A percentile compares a stretch with the other conserved stretches of the same genome.
Evolutionary conservation across 2,797 vertebrate genomes (phyloP).

Genomic region (Eurystomus glaucurus): DNA sequence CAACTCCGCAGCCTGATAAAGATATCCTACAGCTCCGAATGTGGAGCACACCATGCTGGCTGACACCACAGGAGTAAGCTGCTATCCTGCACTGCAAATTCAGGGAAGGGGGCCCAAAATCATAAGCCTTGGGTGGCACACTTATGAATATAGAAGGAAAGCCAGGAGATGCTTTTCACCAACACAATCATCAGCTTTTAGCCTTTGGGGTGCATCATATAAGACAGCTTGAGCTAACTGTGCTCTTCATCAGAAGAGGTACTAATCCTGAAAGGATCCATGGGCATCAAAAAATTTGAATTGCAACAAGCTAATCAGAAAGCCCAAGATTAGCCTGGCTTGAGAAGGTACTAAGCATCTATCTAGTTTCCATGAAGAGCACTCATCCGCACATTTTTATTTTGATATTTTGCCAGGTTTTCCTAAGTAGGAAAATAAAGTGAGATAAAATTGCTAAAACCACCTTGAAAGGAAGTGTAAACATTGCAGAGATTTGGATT

Average conservation of each 20-base stretch:
- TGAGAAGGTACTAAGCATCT: constrained; percentile 45
- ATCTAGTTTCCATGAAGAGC: constrained; percentile 52
- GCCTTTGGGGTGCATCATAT: not conserved
- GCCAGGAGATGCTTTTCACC: not conserved
- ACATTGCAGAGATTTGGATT: constrained; percentile 15
- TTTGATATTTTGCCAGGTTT: constrained; percentile 38
- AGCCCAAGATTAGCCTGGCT: constrained; percentile 8
- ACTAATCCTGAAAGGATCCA: constrained; percentile 42
- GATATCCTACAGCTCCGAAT: too few species aligned
- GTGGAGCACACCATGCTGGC: accelerated
- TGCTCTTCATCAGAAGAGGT: not conserved
- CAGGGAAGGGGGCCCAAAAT: not conserved
- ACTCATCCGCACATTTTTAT: constrained; percentile 38
- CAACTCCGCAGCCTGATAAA: not conserved
- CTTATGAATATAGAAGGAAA: not conserved
- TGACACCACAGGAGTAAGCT: not conserved
- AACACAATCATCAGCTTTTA: not conserved
- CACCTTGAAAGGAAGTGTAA: constrained; percentile 53
- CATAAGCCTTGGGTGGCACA: not conserved
- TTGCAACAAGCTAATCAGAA: constrained; percentile 65
- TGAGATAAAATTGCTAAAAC: constrained; percentile 8
- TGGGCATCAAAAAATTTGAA: constrained; percentile 34
- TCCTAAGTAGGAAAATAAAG: constrained; percentile 33
- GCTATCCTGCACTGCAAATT: not conserved
- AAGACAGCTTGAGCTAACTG: not conserved